Base-by-base conservation (phyloP, 2,888 invertebrate genomes). In the Drosophila nigricruria region DNA sequence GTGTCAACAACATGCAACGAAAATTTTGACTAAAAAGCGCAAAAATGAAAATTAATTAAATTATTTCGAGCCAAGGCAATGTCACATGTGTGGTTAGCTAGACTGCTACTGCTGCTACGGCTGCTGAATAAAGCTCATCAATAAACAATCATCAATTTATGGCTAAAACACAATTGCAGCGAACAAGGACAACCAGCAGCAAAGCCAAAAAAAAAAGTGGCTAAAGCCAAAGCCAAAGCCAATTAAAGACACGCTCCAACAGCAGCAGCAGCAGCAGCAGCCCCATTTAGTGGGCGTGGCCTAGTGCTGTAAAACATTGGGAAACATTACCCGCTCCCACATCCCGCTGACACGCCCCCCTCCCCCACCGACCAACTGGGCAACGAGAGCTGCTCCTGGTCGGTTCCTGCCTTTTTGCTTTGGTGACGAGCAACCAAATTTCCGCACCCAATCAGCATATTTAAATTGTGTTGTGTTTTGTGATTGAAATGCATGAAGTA, bases 361-460 rank as follows among this genome's bases (percentile, higher is more conserved):
- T n/a, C n/a, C n/a, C n/a, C n/a, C n/a, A n/a, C n/a, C n/a, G n/a
- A 30, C 12, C 36, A 27, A 32, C 47, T 34, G 36, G 53, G 32
- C 65, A 27, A 27, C 32, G 32, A 45, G 36, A 34, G 40, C 38
- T 4, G 47, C 45, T 57, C 47, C 63, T 32, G 27, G 42, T n/a
- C 52, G 8, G n/a, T 14, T 32, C 49, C 25, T 47, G 43, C 10
- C 10, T 43, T 20, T 32, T 49, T 43, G 30, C 25, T n/a, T n/a
- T 70, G 67, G 63, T 73, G 76, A 70, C 63, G 77, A 66, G 71
- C 67, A 79, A 81, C 73, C 81, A 65, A 84, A 87, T 80, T 80
- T 78, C 84, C 80, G 70, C 87, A 83, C 78, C 86, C 86, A 87
- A 87, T 88, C 88, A 86, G 86, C 88, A 87, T 87, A 87, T 87